A percentile compares a stretch with the other conserved stretches of the same genome.
phyloP scores from a whole-genome alignment of 2,113 vertebrate genomes.

The Eulemur rufifrons region DNA sequence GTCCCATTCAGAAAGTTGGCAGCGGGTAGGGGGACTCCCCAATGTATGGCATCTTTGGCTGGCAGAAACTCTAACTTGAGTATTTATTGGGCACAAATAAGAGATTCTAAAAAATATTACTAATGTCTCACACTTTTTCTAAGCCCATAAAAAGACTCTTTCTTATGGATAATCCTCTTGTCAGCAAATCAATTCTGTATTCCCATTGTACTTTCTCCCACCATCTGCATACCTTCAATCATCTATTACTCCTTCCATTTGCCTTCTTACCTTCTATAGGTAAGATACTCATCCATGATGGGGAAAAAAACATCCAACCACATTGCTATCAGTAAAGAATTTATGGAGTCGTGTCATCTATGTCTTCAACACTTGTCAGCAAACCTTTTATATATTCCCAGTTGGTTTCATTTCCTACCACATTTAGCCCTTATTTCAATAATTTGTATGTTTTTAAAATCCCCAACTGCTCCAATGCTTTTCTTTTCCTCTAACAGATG shows the following conservation, averaged over 20 bases:
- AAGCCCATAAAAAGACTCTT: not conserved
- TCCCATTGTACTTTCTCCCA: not conserved
- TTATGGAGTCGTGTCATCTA: not conserved
- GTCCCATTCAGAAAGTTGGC: not conserved
- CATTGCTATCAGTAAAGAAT: not conserved
- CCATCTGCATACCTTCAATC: not conserved
- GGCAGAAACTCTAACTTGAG: not conserved
- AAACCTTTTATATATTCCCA: not conserved
- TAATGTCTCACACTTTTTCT: not conserved
- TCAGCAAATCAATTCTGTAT: not conserved
- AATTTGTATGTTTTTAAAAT: not conserved
- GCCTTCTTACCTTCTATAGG: not conserved
- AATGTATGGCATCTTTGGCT: not conserved
- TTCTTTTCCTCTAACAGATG: not conserved
- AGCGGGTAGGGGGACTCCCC: rapidly evolving
- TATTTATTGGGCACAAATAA: not conserved
- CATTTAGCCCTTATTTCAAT: not conserved
- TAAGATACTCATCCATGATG: not conserved
- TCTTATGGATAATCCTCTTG: not conserved
- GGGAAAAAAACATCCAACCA: no score
- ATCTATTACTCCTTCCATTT: not conserved
- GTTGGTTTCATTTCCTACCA: not conserved
- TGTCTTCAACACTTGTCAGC: not conserved
- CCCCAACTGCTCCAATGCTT: rapidly evolving
- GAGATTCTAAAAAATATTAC: not conserved